phyloP scores from a whole-genome alignment of 2,113 vertebrate genomes.

The Bucco capensis region DNA sequence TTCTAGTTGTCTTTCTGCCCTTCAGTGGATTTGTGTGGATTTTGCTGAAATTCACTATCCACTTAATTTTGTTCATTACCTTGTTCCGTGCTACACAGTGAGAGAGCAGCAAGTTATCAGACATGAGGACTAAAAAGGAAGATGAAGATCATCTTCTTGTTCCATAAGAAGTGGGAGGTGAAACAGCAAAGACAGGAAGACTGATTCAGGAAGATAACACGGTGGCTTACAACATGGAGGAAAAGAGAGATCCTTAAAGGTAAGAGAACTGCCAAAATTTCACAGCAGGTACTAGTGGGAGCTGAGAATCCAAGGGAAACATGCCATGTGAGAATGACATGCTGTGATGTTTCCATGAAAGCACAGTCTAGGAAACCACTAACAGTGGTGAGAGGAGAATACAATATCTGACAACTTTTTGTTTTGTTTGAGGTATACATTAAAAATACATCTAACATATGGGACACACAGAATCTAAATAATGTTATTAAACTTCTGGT shows the following conservation, averaged over 20 bases:
- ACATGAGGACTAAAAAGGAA: not conserved
- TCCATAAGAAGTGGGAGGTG: not conserved
- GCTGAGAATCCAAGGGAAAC: conserved; percentile 17
- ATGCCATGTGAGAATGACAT: not conserved
- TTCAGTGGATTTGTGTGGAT: not conserved
- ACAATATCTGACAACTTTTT: conserved; percentile 46
- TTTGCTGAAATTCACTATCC: not conserved
- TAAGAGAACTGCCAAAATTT: conserved; percentile 32
- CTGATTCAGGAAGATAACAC: conserved; percentile 6
- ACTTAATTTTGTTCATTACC: not conserved
- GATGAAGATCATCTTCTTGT: not conserved
- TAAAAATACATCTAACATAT: conserved; percentile 71
- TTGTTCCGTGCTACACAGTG: not conserved
- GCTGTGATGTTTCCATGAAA: not conserved
- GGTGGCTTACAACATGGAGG: not conserved
- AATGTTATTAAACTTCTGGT: conserved; percentile 58
- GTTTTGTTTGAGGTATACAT: conserved; percentile 59
- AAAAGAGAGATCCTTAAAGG: not conserved
- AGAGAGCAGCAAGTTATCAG: not conserved
- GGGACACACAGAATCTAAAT: conserved; percentile 57
- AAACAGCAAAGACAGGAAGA: not conserved
- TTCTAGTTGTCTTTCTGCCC: not conserved
- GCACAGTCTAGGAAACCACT: conserved; percentile 37
- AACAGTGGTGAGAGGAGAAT: not conserved
- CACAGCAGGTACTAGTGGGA: conserved; percentile 23